Evolutionary conservation across 2,113 vertebrate genomes (phyloP), one percentile per base, ranked within the genome.

Genomic region (Clarias gariepinus): DNA sequence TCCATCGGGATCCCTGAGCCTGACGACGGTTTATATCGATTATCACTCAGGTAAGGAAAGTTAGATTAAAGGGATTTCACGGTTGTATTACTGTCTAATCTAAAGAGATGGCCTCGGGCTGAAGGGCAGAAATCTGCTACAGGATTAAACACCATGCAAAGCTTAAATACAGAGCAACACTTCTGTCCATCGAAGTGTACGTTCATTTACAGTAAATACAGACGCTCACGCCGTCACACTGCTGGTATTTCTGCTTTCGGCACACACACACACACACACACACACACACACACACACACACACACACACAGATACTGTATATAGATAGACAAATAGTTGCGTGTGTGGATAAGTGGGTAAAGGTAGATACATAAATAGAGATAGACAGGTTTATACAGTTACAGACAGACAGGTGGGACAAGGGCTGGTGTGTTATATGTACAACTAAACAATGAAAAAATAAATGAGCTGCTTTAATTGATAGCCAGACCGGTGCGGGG

Each of bases 51-150:
- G 58, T 79, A 30, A 80, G 55, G 28, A 80, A 60, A 10, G 36
- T 33, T 21, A 60, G 77, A 80, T 80, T 80, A 80, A 55, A 58
- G 28, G 25, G 28, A 58, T 57, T 28, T 78, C n/a, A 78, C 0
- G 76, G 25, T 9, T 78, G n/a, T 78, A 57, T 78, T 78, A 30
- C 76, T 78, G 13, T 58, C 55, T 58, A 21, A 80, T 80, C 28
- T 80, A 12, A 30, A 60, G 53, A 36, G 28, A 80, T 80, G 18
- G 1, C 55, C 19, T 23, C 3, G 53, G 18, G 76, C 53, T 30
- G 57, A 15, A 78, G 76, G 76, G 53, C 53, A 18, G 28, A 79
- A 58, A 58, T 30, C n/a, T 28, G 5, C 25, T 25, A 15, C 41
- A 57, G 52, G 55, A 33, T 78, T 78, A 78, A 76, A 53, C 47